Conservation (phyloP, 2,113 vertebrate genomes). For the Corythornis vintsioides region DNA sequence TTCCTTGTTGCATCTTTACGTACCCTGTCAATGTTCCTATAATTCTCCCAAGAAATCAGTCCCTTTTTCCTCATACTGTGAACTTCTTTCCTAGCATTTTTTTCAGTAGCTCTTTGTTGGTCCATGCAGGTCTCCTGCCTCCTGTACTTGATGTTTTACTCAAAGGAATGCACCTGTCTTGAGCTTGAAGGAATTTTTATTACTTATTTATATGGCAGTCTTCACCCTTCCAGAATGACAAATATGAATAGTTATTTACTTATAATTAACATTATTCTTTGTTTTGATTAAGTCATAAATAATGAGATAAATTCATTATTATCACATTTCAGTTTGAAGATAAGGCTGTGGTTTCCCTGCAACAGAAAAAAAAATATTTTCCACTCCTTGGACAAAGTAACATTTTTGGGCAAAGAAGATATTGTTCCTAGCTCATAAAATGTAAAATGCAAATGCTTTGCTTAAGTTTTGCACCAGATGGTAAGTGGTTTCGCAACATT, state of each 20-base stretch:
- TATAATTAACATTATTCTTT: not conserved
- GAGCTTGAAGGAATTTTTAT: too few species aligned
- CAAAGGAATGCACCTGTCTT: too few species aligned
- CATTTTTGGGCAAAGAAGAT: not conserved
- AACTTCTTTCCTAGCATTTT: too few species aligned
- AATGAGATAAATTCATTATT: not conserved
- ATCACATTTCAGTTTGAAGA: not conserved
- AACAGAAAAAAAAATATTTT: not conserved
- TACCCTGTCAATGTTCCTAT: too few species aligned
- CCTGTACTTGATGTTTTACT: too few species aligned
- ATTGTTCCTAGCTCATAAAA: not conserved
- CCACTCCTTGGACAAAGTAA: not conserved
- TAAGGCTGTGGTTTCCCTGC: not conserved
- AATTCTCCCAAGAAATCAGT: too few species aligned
- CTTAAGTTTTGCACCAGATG: not conserved
- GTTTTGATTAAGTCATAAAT: not conserved
- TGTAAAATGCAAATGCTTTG: not conserved
- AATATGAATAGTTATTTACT: not conserved
- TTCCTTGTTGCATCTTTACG: too few species aligned
- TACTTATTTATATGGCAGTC: not conserved
- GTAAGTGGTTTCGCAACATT: not conserved
- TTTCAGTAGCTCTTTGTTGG: too few species aligned
- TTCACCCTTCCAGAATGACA: not conserved
- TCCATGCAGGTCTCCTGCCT: too few species aligned
- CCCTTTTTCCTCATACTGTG: too few species aligned